Base-by-base conservation (phyloP, 53 echinoderm and acorn worm species). In the Zoroaster sp. region DNA sequence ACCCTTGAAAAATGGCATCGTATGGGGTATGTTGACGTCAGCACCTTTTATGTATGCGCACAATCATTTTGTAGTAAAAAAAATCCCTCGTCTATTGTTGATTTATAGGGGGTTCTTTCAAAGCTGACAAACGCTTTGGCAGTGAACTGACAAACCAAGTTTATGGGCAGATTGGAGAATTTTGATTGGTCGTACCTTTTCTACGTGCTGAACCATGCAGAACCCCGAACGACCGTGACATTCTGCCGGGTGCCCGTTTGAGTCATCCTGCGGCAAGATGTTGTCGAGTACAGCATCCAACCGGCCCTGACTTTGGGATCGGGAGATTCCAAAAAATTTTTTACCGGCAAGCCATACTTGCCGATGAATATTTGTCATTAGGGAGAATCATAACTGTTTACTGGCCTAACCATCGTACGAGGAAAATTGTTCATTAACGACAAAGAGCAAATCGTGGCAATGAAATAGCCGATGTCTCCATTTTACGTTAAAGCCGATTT, bases 381-480 rank as follows among this genome's bases (percentile, higher is more conserved):
- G 1, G 55, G 55, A 55, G 5, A 23, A 20, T 2, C n/a, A n/a
- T n/a, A n/a, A n/a, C n/a, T n/a, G n/a, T 59, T 11, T 25, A 9
- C 1, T 2, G 9, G 7, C 15, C 54, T 54, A 4, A 18, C 21
- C 28, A 59, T 59, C 9, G 63, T 5, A 17, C 36, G 15, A 78
- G 11, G 30, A 45, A 31, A 14, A 37, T 40, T 78, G 0, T 78
- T 59, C 28, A 59, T 59, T 25, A 25, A 36, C 2, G 39, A 78
- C 10, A 33, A 55, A 23, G 54, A 39, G 21, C 55, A 38, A 40
- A 17, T 31, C 66, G 41, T 39, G 66, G 55, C 8, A 18, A 81
- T 44, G 31, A 13, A 14, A 6, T 81, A 81, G 81, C 81, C 28
- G 38, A 81, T 81, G 81, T 66, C 40, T 40, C 66, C 81, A 30